A percentile compares a stretch with the other conserved stretches of the same genome.
Conservation (phyloP, 1,140 invertebrate species). For the Nasonia longicornis region DNA sequence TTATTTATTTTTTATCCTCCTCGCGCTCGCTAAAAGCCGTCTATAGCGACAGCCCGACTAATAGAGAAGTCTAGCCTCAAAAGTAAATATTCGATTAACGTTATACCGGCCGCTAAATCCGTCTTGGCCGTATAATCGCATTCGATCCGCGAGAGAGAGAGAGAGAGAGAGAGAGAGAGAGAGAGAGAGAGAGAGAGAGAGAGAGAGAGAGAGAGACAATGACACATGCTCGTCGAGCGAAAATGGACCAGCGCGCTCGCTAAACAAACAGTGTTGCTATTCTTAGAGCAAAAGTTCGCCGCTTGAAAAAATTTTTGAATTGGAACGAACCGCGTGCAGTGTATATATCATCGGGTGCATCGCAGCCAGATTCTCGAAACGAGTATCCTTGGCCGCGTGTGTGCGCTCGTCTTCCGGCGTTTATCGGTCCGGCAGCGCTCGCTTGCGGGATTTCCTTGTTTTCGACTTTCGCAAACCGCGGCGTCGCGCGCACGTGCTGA, state of each 20-base stretch:
- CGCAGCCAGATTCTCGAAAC: background rate
- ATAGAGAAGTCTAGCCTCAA: too few species aligned
- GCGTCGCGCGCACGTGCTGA: slow-evolving; percentile 13
- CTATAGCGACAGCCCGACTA: too few species aligned
- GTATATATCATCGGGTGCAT: background rate
- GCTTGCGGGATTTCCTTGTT: slow-evolving; percentile 34
- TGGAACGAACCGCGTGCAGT: background rate
- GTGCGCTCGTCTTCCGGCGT: slow-evolving; percentile 19
- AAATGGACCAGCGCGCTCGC: too few species aligned
- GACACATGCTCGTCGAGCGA: too few species aligned
- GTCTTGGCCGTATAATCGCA: too few species aligned
- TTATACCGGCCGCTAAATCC: too few species aligned
- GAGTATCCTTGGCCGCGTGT: slow-evolving; percentile 18
- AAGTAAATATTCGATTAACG: too few species aligned
- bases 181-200: too few species aligned
- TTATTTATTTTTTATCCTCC: background rate
- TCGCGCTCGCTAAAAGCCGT: too few species aligned
- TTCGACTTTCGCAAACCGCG: slow-evolving; percentile 34
- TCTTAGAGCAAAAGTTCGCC: background rate
- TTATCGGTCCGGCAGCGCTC: background rate
- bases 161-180: too few species aligned
- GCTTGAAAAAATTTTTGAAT: background rate
- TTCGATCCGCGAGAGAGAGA: too few species aligned
- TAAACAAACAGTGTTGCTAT: background rate
- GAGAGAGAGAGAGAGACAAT: too few species aligned